Conservation (phyloP, 1,140 invertebrate genomes). For the Harpegnathos saltator region DNA sequence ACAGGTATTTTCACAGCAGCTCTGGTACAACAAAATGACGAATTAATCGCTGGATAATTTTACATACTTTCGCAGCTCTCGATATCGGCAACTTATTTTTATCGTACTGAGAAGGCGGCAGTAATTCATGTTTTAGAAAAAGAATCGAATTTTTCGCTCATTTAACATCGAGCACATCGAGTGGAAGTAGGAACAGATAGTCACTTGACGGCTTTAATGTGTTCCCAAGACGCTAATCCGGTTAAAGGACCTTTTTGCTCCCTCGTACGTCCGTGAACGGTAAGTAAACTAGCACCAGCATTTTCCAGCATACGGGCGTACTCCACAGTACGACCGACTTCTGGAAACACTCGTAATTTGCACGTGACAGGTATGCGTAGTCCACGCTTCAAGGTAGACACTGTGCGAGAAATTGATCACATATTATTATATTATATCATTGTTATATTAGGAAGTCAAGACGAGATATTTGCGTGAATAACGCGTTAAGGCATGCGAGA, state of each 20-base stretch:
- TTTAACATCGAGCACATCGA: not conserved
- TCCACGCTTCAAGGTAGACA: conserved; percentile 86
- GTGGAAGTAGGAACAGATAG: conserved; percentile 23
- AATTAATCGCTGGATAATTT: not conserved
- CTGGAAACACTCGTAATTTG: conserved; percentile 97
- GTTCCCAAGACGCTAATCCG: conserved; percentile 97
- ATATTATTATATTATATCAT: not conserved
- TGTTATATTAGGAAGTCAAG: not conserved
- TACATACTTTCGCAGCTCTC: not conserved
- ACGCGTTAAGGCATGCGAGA: no score
- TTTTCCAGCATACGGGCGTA: conserved; percentile 98
- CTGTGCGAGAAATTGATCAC: conserved; percentile 66
- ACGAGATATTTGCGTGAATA: no score
- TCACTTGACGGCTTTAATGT: conserved; percentile 96
- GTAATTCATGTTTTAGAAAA: not conserved
- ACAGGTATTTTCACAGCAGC: conserved; percentile 96
- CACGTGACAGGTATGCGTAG: conserved; percentile 96
- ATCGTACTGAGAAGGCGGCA: not conserved
- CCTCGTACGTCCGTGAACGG: conserved; percentile 97
- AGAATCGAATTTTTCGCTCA: not conserved
- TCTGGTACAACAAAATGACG: conserved; percentile 85
- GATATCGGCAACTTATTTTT: not conserved
- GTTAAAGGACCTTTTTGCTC: conserved; percentile 98
- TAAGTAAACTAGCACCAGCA: conserved; percentile 96
- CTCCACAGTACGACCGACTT: conserved; percentile 93